These are phyloP conservation scores for Glaucidium brasilianum DNA, from an alignment of 2,113 vertebrate species.

Conservation along the genomic window DNA sequence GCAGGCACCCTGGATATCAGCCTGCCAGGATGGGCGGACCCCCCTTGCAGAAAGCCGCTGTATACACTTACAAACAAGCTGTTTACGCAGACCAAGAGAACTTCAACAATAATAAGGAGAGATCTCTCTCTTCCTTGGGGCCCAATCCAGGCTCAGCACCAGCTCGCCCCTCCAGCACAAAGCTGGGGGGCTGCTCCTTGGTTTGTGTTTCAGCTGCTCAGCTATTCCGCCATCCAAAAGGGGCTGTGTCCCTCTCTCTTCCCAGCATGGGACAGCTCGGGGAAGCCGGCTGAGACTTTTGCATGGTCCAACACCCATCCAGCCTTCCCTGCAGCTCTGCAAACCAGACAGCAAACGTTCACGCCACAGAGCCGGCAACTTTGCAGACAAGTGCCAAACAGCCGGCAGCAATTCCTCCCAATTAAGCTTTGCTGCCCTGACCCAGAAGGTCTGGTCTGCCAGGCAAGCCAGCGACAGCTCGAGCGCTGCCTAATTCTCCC, in stretches of 20 bases:
- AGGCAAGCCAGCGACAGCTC: neutral
- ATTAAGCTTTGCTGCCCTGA: neutral
- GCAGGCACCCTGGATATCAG: neutral
- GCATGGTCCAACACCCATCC: accelerated
- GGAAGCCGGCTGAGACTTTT: neutral
- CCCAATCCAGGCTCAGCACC: neutral
- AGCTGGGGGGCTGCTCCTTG: neutral
- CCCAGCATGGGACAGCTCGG: neutral
- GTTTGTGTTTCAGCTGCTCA: neutral
- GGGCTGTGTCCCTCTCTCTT: neutral
- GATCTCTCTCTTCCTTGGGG: neutral
- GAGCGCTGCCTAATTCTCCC: neutral
- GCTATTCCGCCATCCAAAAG: neutral
- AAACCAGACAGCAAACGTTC: neutral
- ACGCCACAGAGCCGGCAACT: neutral
- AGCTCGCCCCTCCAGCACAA: neutral
- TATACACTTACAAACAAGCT: neutral
- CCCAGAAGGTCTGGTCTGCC: neutral
- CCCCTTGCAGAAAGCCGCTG: neutral
- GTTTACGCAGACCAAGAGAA: neutral
- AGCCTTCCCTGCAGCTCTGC: neutral
- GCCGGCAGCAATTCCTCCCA: neutral
- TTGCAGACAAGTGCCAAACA: neutral
- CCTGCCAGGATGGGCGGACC: slow-evolving; percentile 6
- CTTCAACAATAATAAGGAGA: accelerated